These are phyloP conservation scores for Aphis gossypii DNA, from an alignment of 1,140 invertebrate genomes.

Conservation along the genomic window DNA sequence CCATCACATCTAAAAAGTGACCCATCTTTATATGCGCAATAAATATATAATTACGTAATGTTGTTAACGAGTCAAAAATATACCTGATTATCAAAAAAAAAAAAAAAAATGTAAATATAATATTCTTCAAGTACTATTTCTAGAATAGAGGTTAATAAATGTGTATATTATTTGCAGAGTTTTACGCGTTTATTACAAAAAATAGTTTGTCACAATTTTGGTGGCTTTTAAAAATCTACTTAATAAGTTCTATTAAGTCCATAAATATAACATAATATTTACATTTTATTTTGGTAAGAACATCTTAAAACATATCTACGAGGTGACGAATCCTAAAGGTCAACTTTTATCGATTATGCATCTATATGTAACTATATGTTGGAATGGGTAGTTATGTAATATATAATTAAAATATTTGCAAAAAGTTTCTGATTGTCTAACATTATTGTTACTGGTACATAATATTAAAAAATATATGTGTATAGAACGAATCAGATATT, in stretches of 20 bases:
- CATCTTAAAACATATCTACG: neutral
- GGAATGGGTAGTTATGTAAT: neutral
- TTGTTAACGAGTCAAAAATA: neutral
- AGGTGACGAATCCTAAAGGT: neutral
- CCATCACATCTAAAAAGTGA: no score
- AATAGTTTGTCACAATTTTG: neutral
- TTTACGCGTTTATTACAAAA: neutral
- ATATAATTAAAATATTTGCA: neutral
- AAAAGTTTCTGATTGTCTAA: neutral
- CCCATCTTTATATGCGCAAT: neutral
- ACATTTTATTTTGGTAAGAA: neutral
- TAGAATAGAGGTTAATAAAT: no score
- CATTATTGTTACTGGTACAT: neutral
- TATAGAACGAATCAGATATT: neutral
- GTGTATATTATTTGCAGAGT: no score
- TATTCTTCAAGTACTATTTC: neutral
- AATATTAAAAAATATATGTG: neutral
- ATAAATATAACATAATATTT: neutral
- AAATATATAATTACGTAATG: neutral
- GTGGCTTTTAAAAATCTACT: neutral
- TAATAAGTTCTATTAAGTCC: neutral
- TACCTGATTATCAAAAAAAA: neutral
- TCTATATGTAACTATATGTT: neutral
- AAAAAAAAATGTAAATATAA: neutral
- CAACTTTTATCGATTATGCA: no score